phyloP scores from a whole-genome alignment of 1,140 invertebrate species.

The Ostrea denselamellosa region DNA sequence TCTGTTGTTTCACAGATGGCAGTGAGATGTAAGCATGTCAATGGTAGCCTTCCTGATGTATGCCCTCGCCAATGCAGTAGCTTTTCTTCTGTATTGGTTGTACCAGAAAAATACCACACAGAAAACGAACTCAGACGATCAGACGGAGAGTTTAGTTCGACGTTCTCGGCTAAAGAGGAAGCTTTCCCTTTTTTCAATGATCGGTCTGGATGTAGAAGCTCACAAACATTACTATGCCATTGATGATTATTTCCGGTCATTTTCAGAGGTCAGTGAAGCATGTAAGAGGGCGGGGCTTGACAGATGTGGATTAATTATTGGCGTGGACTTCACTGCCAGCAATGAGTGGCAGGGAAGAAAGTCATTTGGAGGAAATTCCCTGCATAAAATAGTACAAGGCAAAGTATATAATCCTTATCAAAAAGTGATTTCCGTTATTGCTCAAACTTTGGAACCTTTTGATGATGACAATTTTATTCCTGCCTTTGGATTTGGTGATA shows the following conservation, averaged over 20 bases:
- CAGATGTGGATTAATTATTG: conserved; percentile 78
- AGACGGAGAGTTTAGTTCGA: conserved; percentile 42
- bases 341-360: conserved; percentile 82
- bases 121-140: conserved; percentile 47
- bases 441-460: conserved; percentile 80
- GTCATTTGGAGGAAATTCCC: conserved; percentile 78
- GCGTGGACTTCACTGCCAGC: conserved; percentile 81
- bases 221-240: conserved; percentile 68
- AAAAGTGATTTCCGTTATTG: conserved; percentile 81
- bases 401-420: conserved; percentile 76
- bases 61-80: conserved; percentile 47
- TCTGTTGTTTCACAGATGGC: conserved; percentile 22
- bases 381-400: conserved; percentile 76
- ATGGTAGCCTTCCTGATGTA: conserved; percentile 52
- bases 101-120: conserved; percentile 42
- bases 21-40: conserved; percentile 50
- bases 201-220: conserved; percentile 64
- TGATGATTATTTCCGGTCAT: conserved; percentile 73
- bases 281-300: conserved; percentile 79
- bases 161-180: conserved; percentile 55
- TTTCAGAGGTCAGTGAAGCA: conserved; percentile 76
- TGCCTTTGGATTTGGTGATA: conserved; percentile 81
- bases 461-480: conserved; percentile 78
- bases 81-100: conserved; percentile 51
- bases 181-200: conserved; percentile 68